Conservation (phyloP, 1,140 invertebrate species). For the Zaprionus capensis region DNA sequence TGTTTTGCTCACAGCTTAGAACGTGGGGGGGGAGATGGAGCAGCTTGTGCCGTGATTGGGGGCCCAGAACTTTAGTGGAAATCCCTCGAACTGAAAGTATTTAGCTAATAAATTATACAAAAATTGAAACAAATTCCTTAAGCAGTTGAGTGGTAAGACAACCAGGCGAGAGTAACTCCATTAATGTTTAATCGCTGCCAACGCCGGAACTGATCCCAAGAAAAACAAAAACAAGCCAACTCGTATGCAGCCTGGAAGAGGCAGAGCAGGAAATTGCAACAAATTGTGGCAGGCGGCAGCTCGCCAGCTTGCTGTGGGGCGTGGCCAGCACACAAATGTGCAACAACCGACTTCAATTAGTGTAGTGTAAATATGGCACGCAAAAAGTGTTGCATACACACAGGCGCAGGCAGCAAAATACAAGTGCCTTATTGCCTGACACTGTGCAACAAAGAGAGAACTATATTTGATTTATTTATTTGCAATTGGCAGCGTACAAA, state of each 20-base stretch:
- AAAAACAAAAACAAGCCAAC: background rate
- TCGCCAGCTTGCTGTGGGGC: slow-evolving; percentile 17
- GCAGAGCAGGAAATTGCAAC: slow-evolving; percentile 56
- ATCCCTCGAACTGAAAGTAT: slow-evolving; percentile 75
- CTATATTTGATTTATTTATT: background rate
- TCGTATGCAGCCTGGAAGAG: background rate
- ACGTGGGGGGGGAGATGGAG: background rate
- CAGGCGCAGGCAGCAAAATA: slow-evolving; percentile 5
- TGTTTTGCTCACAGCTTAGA: slow-evolving; percentile 70
- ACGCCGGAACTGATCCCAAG: slow-evolving; percentile 4
- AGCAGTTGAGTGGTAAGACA: slow-evolving; percentile 63
- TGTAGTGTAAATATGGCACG: slow-evolving; percentile 44
- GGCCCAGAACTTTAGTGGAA: slow-evolving; percentile 54
- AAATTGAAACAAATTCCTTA: slow-evolving; percentile 81
- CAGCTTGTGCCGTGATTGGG: slow-evolving; percentile 59
- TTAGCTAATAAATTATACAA: slow-evolving; percentile 83
- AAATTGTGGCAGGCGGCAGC: slow-evolving; percentile 38
- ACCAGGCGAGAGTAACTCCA: background rate
- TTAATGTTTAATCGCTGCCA: slow-evolving; percentile 48
- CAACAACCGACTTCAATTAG: slow-evolving; percentile 64
- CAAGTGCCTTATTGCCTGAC: slow-evolving; percentile 9
- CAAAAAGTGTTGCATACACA: slow-evolving; percentile 33
- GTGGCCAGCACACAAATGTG: background rate
- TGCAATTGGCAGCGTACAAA: background rate
- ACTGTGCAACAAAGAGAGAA: slow-evolving; percentile 14